Evolutionary conservation across 2,113 vertebrate species (phyloP), one percentile per base, ranked within the genome.

Genomic region (Pachyramphus minor): DNA sequence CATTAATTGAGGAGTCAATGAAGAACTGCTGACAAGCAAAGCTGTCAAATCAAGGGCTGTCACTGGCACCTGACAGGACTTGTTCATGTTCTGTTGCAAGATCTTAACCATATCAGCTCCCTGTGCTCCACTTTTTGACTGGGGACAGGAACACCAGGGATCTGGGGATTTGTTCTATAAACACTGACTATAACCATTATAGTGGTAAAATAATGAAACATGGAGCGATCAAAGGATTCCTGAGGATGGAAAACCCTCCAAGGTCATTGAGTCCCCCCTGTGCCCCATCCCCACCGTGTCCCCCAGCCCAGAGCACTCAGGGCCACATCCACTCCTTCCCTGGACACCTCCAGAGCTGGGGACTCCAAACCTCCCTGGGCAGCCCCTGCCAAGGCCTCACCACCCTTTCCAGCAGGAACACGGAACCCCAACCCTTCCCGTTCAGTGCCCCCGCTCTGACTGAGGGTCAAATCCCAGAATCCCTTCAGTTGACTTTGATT

Each of bases 1-100:
- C 44, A 0, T 76, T 22, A 64, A 84, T 49, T 52, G 78, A 72
- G 62, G 74, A 87, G 53, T 44, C 73, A 25, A 59, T 1, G 4
- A 77, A 73, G 90, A 94, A 79, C 28, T 91, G 96, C 96, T 97
- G 96, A 97, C 87, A 28, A 31, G 85, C 82, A 91, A 76, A 96
- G 30, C 71, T 91, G 94, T 64, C 85, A 94, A 9, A 83, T 16
- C 90, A 66, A 10, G 16, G 74, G 87, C 80, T 96, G 90, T 94
- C 90, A 79, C 66, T 53, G n/a, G 20, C 56, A 30, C 96, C 62
- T 97, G 96, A 94, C 92, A 22, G 82, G 63, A 84, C 96, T 93
- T 28, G 95, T 66, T 53, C 1, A 0, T 13, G 30, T 79, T 76
- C 87, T 97, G 95, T 76, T 41, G 96, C 94, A 96, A 97, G 92